A percentile compares a stretch with the other conserved stretches of the same genome.
These are phyloP conservation scores for Stichodactyla mertensii DNA, from an alignment of 64 coral and sea anemone genomes.

Conservation along the genomic window DNA sequence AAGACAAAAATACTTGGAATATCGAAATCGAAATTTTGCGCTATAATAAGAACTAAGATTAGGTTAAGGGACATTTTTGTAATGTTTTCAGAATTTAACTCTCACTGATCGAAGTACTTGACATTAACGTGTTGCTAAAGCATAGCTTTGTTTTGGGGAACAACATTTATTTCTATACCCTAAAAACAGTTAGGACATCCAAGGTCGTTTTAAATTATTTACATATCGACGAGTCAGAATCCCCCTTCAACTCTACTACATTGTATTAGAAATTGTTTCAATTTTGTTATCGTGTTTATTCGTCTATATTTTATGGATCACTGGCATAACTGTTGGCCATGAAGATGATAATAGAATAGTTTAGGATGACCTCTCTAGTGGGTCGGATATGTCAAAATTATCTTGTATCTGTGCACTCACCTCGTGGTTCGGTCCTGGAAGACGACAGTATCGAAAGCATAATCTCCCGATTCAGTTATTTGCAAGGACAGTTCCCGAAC, in stretches of 20 bases:
- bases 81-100: too few species aligned
- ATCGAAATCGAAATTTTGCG: too few species aligned
- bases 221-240: not conserved
- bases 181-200: too few species aligned
- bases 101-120: too few species aligned
- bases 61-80: too few species aligned
- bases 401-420: not conserved
- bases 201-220: too few species aligned
- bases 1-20: too few species aligned
- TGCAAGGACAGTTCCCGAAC: not conserved
- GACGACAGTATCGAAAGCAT: not conserved
- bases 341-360: not conserved
- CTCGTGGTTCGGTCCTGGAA: not conserved
- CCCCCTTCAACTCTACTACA: not conserved
- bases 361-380: not conserved
- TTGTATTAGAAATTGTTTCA: not conserved
- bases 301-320: not conserved
- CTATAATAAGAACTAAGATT: too few species aligned
- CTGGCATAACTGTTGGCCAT: not conserved
- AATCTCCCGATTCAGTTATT: not conserved
- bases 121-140: too few species aligned
- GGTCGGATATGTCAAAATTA: not conserved
- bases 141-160: too few species aligned
- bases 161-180: too few species aligned
- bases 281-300: not conserved